Base-by-base conservation (phyloP, 2,113 vertebrate genomes). In the Mustela lutreola region DNA sequence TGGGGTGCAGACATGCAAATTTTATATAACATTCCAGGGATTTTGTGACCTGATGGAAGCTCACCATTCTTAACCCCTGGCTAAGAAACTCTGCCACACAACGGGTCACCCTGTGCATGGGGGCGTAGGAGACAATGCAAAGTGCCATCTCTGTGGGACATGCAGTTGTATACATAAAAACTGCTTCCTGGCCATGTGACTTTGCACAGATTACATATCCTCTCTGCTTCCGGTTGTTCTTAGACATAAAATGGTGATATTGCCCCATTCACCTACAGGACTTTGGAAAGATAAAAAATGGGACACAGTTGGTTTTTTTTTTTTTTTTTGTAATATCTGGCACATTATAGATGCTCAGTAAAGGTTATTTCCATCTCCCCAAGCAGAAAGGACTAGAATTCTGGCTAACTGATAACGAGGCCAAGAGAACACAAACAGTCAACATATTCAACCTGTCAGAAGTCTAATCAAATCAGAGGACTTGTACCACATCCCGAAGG, bases 391-490 rank as follows among this genome's bases (percentile, higher is more conserved):
- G 26, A 83, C 48, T 63, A 33, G 60, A 80, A 83, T 63, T 42
- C 73, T 67, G 85, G 50, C 81, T 82, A 26, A 84, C 75, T 92
- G 89, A 70, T 90, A 50, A 70, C 45, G 24, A 93, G n/a, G 79
- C 70, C 79, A 80, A 71, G n/a, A 93, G 85, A 95, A 88, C 65
- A 89, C 45, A 48, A 70, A 84, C 48, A 71, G 63, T 89, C 92
- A 87, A 96, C 67, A 75, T 58, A 78, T 87, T n/a, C 91, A 73
- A 94, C 91, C 93, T 89, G 89, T 80, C 53, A 86, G 26, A 95
- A 89, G 62, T 93, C 84, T 92, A 86, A 94, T 94, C 89, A 95
- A 95, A 67, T 70, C 90, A 70, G 48, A 95, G 82, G 42, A 42
- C 85, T 53, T 36, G 14, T 42, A 50, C 73, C 39, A 48, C 42